These are phyloP conservation scores for Drosophila putrida DNA, from an alignment of 2,888 invertebrate species.

Conservation along the genomic window DNA sequence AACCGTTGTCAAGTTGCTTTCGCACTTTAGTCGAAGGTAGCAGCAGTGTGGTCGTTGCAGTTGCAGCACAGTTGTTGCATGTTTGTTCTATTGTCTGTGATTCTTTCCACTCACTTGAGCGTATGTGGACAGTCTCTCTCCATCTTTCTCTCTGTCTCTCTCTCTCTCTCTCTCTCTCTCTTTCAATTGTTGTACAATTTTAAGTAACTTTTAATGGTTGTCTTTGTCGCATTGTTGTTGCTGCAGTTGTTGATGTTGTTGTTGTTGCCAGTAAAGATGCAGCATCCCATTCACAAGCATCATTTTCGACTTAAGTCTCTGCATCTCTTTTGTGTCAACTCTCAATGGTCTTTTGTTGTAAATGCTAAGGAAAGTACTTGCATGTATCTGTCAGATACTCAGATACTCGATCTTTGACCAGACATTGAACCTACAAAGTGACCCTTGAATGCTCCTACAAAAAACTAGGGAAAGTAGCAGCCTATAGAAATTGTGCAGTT, in stretches of 20 bases:
- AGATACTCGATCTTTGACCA: conserved; percentile 55
- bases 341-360: conserved; percentile 36
- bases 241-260: conserved; percentile 30
- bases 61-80: conserved; percentile 41
- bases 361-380: conserved; percentile 28
- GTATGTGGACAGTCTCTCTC: conserved; percentile 19
- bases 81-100: conserved; percentile 67
- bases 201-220: conserved; percentile 73
- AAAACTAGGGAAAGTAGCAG: conserved; percentile 8
- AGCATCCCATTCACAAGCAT: conserved; percentile 45
- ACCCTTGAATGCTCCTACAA: conserved; percentile 27
- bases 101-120: conserved; percentile 78
- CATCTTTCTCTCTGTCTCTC: background rate
- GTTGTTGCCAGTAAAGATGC: conserved; percentile 26
- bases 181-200: conserved; percentile 66
- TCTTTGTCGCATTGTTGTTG: conserved; percentile 50
- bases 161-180: conserved; percentile 8
- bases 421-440: conserved; percentile 44
- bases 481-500: conserved; percentile 2
- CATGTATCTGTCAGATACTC: conserved; percentile 25
- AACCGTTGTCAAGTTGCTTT: conserved; percentile 75
- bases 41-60: conserved; percentile 19
- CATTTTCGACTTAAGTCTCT: conserved; percentile 39
- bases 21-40: conserved; percentile 63
- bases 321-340: conserved; percentile 28